Evolutionary conservation across 2,797 vertebrate genomes (phyloP), one percentile per base, ranked within the genome.

Genomic region (Danio aesculapii): DNA sequence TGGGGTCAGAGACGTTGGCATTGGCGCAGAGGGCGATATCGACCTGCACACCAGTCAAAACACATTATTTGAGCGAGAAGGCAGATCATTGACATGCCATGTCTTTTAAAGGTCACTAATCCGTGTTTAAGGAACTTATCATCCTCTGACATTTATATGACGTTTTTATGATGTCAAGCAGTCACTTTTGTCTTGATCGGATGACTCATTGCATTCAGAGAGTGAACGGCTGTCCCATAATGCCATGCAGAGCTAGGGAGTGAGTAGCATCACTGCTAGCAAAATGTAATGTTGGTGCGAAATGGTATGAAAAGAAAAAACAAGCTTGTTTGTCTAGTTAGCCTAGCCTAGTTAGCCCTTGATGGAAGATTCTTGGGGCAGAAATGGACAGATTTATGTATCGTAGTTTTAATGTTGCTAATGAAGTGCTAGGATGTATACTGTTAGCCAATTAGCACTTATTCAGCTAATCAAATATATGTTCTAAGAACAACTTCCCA

Each of bases 51-150:
- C 39, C 49, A 57, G 16, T 66, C 49, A 64, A 77, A 66, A 41
- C 11, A 44, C 39, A 19, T 55, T 63, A 72, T 72, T 72, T 44
- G 47, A 72, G 30, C 14, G 47, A 46, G 10, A 12, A 79, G 68
- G 39, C 44, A 58, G 58, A 63, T 61, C 43, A 49, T 58, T 30
- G 67, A 72, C 67, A 62, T 47, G 7, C 47, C n/a, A 6, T 16
- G 14, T 62, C 6, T 72, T 12, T 79, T 72, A 79, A 79, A 79
- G 77, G 68, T 30, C 77, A 72, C 68, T 53, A 46, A 61, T 62
- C 30, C 17, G 49, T n/a, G 49, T 63, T 72, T 55, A 70, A 71
- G 71, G 39, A 63, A 68, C 58, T 62, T 62, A 47, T 62, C 77
- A 10, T 70, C 49, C 49, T 30, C 39, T 63, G 77, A 79, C 67